Conservation (phyloP, 2,888 invertebrate genomes). For the Allolobophora icterica region DNA sequence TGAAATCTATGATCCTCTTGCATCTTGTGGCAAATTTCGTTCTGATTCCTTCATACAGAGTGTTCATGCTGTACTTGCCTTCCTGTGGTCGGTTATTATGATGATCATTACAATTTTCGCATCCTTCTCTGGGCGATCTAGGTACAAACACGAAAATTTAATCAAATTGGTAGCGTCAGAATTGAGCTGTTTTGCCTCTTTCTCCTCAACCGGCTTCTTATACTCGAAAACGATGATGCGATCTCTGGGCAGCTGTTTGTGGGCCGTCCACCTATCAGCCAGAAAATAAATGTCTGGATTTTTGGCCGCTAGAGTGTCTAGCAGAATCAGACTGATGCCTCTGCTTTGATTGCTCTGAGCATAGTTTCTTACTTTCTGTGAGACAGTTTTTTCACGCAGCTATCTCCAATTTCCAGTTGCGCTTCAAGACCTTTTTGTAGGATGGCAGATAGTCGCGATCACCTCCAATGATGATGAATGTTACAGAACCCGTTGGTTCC, state of each 20-base stretch:
- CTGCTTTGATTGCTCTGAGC: not conserved
- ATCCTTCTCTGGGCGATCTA: not conserved
- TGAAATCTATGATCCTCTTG: not conserved
- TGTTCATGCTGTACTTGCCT: not conserved
- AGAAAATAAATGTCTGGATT: not conserved
- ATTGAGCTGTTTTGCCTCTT: not conserved
- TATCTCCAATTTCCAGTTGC: not conserved
- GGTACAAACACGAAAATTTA: not conserved
- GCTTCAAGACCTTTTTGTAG: not conserved
- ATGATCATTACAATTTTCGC: not conserved
- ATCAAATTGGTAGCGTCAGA: not conserved
- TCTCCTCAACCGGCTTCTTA: not conserved
- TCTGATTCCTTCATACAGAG: not conserved
- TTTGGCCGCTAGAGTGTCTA: not conserved
- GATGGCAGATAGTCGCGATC: not conserved
- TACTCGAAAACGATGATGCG: not conserved
- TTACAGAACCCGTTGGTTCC: too few species aligned
- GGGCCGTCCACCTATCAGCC: not conserved
- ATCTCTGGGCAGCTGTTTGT: slow-evolving; percentile 1
- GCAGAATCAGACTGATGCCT: not conserved
- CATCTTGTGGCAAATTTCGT: not conserved
- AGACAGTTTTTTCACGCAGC: slow-evolving; percentile 4
- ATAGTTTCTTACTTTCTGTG: not conserved
- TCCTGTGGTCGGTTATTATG: not conserved
- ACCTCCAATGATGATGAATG: too few species aligned